phyloP scores from a whole-genome alignment of 2,888 invertebrate genomes.

The Eupithecia pulchellata region DNA sequence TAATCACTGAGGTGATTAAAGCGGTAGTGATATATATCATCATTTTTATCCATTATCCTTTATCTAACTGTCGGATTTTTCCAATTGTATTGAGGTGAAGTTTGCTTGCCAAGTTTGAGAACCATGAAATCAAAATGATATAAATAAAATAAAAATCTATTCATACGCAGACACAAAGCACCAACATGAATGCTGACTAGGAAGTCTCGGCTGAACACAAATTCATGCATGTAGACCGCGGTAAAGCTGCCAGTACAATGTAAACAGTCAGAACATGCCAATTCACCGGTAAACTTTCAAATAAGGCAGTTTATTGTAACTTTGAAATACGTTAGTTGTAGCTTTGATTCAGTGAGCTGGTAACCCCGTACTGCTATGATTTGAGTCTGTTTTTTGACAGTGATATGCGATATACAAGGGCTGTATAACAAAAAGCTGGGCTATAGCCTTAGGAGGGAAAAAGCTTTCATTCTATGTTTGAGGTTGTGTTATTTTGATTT shows the following conservation, averaged over 20 bases:
- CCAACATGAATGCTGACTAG: not conserved
- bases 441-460: not conserved
- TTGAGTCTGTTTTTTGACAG: not conserved
- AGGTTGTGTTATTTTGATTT: not conserved
- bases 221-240: constrained; percentile 35
- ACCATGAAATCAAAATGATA: not conserved
- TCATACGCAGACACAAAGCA: not conserved
- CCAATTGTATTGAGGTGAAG: not conserved
- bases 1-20: not conserved
- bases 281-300: constrained; percentile 13
- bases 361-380: constrained; percentile 4
- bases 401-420: not conserved
- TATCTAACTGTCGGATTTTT: not conserved
- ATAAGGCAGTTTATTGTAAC: constrained; percentile 11
- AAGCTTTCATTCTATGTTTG: not conserved
- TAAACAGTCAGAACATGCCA: constrained; percentile 16
- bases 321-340: constrained; percentile 14
- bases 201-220: constrained; percentile 7
- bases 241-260: constrained; percentile 24
- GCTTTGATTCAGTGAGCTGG: constrained; percentile 6
- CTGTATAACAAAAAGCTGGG: not conserved
- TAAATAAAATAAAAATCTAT: constrained; percentile 3
- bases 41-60: not conserved
- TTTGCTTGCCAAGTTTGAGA: not conserved
- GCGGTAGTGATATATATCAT: not conserved